Conservation (phyloP, 2,113 vertebrate species). For the Plestiodon gilberti region DNA sequence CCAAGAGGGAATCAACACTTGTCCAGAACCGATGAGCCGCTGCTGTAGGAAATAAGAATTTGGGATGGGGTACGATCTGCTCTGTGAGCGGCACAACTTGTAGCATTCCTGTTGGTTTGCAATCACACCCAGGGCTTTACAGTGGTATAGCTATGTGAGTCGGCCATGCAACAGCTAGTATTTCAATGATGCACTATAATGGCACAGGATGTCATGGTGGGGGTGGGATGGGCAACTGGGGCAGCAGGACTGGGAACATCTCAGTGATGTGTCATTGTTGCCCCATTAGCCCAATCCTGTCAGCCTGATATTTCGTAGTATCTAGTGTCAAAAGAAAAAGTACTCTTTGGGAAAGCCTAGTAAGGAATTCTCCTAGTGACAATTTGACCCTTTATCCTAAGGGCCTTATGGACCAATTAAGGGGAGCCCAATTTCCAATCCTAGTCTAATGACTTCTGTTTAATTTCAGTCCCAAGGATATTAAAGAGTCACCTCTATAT, state of each 20-base stretch:
- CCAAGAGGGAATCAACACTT: slow-evolving; percentile 2
- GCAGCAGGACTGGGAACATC: not conserved
- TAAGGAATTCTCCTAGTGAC: too few relatives aligned
- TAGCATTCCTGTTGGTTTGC: not conserved
- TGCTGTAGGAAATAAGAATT: not conserved
- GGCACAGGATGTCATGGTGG: not conserved
- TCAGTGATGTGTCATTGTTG: not conserved
- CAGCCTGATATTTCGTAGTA: not conserved
- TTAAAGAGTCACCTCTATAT: too few relatives aligned
- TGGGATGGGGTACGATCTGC: not conserved
- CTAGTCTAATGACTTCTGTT: too few relatives aligned
- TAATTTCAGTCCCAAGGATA: too few relatives aligned
- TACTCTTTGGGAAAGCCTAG: too few relatives aligned
- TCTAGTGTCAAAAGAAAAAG: too few relatives aligned
- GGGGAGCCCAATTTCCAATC: too few relatives aligned
- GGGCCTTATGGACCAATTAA: too few relatives aligned
- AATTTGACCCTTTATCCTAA: too few relatives aligned
- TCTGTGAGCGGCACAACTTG: not conserved
- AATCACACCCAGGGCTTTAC: not conserved
- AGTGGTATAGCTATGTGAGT: not conserved
- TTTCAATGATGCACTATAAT: not conserved
- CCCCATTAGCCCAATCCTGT: too few relatives aligned
- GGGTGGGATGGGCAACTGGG: not conserved
- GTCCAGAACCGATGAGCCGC: not conserved
- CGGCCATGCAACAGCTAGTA: not conserved